phyloP scores from a whole-genome alignment of 2,797 vertebrate species.

The Siniperca scherzeri region DNA sequence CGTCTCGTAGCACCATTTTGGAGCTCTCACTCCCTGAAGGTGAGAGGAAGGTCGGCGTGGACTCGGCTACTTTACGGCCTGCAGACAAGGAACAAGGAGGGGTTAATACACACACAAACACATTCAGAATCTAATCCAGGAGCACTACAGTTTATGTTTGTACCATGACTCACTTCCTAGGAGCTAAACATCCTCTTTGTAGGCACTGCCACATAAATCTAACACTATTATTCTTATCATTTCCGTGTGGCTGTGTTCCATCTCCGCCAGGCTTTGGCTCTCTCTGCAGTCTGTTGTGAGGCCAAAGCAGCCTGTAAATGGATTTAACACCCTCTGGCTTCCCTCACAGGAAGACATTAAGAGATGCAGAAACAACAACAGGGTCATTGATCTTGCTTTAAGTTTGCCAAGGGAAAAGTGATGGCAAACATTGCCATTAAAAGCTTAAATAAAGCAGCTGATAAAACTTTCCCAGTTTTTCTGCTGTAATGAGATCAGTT shows the following conservation, averaged over 20 bases:
- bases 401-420: slow-evolving; percentile 32
- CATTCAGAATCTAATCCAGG: slow-evolving; percentile 7
- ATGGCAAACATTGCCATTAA: slow-evolving; percentile 18
- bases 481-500: slow-evolving; percentile 26
- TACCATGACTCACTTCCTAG: slow-evolving; percentile 32
- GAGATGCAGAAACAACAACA: slow-evolving; percentile 48
- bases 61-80: slow-evolving; percentile 92
- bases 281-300: slow-evolving; percentile 28
- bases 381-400: slow-evolving; percentile 45
- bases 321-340: slow-evolving; percentile 44
- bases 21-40: slow-evolving; percentile 90
- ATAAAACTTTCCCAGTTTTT: not conserved
- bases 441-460: slow-evolving; percentile 16
- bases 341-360: slow-evolving; percentile 59
- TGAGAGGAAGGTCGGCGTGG: slow-evolving; percentile 92
- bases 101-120: slow-evolving; percentile 14
- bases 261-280: slow-evolving; percentile 40
- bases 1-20: slow-evolving; percentile 95
- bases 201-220: slow-evolving; percentile 23
- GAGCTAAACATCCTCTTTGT: slow-evolving; percentile 21
- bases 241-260: slow-evolving; percentile 43
- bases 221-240: slow-evolving; percentile 41
- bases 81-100: slow-evolving; percentile 48
- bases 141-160: not conserved
- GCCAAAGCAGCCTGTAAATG: slow-evolving; percentile 30